Base-by-base conservation (phyloP, 2,888 invertebrate genomes). In the Drosophila helvetica region DNA sequence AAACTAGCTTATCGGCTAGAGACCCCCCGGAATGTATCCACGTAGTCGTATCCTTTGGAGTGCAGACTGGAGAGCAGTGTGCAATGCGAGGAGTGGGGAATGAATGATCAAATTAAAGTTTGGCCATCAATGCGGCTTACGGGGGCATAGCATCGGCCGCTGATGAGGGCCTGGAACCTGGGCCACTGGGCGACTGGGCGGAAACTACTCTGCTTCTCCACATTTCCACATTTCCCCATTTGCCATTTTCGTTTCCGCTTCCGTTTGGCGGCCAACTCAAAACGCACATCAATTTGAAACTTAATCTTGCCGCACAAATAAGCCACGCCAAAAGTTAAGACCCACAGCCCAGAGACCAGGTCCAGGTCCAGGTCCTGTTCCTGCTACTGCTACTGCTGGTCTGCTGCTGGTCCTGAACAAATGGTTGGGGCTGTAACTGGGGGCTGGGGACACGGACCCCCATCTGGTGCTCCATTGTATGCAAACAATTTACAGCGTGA, bases 221-320 rank as follows among this genome's bases (percentile, higher is more conserved):
- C 46, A 42, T 22, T 48, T 65, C 48, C 54, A 18, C 18, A 27
- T 54, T 63, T 50, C 42, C 48, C 50, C 48, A 38, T 38, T 15
- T 38, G 38, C 6, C 15, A n/a, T n/a, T 38, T 38, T n/a, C 38
- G 38, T 30, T 52, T 60, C 51, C 54, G 51, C 46, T 67, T 56
- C 51, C 54, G 51, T 51, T 67, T 56, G 30, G 59, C 48, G 68
- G 60, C 45, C 43, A 55, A 70, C 75, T 81, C 72, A 74, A 74
- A 80, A 78, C 74, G 86, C 77, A 77, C 88, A 85, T 85, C 86
- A 85, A 88, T 88, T 88, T 86, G 83, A 86, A 86, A 88, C 86
- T 82, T 86, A 86, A 86, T 88, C 86, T 86, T 77, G 84, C 76
- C 77, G 75, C 80, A 80, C 86, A 86, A 87, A 88, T 80, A 86